Base-by-base conservation (phyloP, 2,888 invertebrate genomes). In the Eumacrocentrus americanus region DNA sequence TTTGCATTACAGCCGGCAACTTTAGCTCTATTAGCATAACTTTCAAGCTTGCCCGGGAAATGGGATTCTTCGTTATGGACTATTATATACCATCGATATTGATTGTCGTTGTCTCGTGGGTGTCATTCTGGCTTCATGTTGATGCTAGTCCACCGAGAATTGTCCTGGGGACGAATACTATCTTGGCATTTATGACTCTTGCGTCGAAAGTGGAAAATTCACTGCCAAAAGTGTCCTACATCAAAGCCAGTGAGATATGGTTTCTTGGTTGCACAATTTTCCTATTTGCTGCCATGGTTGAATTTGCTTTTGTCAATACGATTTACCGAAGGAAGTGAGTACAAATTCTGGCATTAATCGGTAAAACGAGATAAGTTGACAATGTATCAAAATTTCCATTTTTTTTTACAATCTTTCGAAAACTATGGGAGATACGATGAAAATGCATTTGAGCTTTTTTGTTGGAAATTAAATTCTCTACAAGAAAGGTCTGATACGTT, bases 161-260 rank as follows among this genome's bases (percentile, higher is more conserved):
- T 53, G 90, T 91, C 58, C 82, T 93, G 71, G 92, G 92, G 89
- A 91, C 92, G 1, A 90, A 91, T 70, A 93, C 93, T 1, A 91
- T 94, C 88, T 83, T 94, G 67, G 91, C 94, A 40, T 94, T 94
- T 74, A 94, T 94, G 71, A 94, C 94, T 11, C 83, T 94, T 62
- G 92, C 92, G 34, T 91, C 92, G 5, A 91, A 92, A 34, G 90
- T 92, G 70, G 91, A 90, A 50, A 92, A 92, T 80, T 91, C 91
- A 4, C 81, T 94, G 63, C 94, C 94, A 0, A 94, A 94, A 81
- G 94, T 94, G 18, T 93, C 93, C 1, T 94, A 94, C 74, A 92
- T 94, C 63, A 94, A 94, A 81, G 91, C 92, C 2, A 92, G 92
- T 64, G 94, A 94, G 81, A 90, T 94, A 63, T 94, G 94, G 93